Base-by-base conservation (phyloP, 2,888 invertebrate genomes). In the Drosophila demipolita region DNA sequence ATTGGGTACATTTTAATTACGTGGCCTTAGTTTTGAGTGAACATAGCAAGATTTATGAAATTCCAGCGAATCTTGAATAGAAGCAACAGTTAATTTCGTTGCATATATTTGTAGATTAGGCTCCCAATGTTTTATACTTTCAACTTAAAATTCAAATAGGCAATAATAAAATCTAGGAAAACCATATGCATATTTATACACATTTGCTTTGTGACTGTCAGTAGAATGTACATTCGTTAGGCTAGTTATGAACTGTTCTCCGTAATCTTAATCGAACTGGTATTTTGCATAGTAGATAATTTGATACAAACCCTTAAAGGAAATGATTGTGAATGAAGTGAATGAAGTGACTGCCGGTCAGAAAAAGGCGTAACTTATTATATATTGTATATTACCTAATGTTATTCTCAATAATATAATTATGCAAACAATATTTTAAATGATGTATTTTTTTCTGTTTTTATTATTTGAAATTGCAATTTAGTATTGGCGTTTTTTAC, bases 301-400 rank as follows among this genome's bases (percentile, higher is more conserved):
- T 74, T 66, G 3, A 73, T 62, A 70, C 38, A 82, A 59, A 75
- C 59, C 68, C 62, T 52, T 73, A 72, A 75, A 73, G 67, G 42
- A 71, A 78, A 68, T 57, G 50, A 81, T 73, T 81, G 81, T 79
- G 87, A 89, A 87, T 75, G 85, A 63, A 38, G 69, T 78, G 87
- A 87, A 87, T 75, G 85, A 63, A 38, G 69, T 78, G 87, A 87
- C 89, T 87, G 83, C 83, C 87, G 75, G 87, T 87, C 89, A 75
- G 83, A 87, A 87, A 87, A 86, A 68, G 89, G 87, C 83, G 65
- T 59, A 73, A 77, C 66, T 83, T 80, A 69, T 52, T 42, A 65
- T 59, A 69, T 75, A 87, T 81, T 87, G 88, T 84, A 88, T 78
- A 67, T 67, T 67, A 66, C 61, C 58, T 75, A 80, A 80, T 85